A percentile compares a stretch with the other conserved stretches of the same genome.
Conservation (phyloP, 2,888 invertebrate species). For the Brenthis daphne region DNA sequence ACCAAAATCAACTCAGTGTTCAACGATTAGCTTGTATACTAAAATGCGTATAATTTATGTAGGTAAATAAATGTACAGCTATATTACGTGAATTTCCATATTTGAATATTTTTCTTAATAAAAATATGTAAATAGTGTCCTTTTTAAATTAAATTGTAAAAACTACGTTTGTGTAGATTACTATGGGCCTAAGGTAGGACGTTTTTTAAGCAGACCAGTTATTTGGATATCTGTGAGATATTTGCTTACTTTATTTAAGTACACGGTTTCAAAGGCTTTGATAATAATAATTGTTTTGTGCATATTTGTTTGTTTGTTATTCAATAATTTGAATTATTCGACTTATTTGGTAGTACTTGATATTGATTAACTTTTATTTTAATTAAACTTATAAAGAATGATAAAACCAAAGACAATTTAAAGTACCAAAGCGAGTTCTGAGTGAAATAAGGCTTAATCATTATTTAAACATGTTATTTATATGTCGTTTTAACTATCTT, state of each 20-base stretch:
- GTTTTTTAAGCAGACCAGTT: constrained; percentile 35
- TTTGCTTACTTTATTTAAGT: not conserved
- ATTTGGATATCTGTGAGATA: not conserved
- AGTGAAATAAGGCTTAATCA: no score
- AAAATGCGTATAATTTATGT: constrained; percentile 14
- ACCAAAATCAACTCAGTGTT: constrained; percentile 28
- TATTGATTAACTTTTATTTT: no score
- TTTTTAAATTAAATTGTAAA: constrained; percentile 59
- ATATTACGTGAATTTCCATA: constrained; percentile 51
- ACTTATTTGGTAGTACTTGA: no score
- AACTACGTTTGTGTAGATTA: constrained; percentile 43
- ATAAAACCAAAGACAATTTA: no score
- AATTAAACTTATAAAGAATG: no score
- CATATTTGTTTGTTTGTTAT: no score
- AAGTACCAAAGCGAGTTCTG: no score
- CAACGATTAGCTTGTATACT: constrained; percentile 22
- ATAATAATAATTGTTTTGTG: not conserved
- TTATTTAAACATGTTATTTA: no score
- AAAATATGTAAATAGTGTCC: constrained; percentile 54
- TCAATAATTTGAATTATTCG: no score
- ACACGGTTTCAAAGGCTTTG: not conserved
- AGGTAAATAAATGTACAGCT: constrained; percentile 58
- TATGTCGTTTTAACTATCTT: no score
- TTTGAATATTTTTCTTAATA: constrained; percentile 62
- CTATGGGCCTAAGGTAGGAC: constrained; percentile 41